Evolutionary conservation across 2,113 vertebrate genomes (phyloP).

Genomic region (Anthoscopus minutus): DNA sequence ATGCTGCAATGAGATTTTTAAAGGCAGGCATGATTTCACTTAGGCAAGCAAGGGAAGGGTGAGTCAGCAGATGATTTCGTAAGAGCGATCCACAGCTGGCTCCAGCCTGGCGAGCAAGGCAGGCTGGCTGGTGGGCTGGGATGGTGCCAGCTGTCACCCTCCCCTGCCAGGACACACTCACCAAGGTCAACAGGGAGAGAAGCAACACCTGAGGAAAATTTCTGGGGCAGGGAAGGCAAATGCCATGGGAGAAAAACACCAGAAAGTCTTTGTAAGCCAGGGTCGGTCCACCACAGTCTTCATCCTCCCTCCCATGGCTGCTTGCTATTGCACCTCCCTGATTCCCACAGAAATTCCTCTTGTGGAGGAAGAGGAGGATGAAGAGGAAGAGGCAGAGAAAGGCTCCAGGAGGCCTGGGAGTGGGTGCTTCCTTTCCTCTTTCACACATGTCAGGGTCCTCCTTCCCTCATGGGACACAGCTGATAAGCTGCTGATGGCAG

Average conservation of each 20-base stretch:
- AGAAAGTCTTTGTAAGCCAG: not conserved
- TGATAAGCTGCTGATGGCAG: not conserved
- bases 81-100: not conserved
- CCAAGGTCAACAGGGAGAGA: not conserved
- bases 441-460: fast-evolving
- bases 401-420: not conserved
- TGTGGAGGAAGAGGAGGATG: not conserved
- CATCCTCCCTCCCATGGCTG: not conserved
- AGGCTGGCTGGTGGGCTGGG: not conserved
- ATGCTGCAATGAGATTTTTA: not conserved
- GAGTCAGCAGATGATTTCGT: conserved; percentile 38
- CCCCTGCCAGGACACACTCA: not conserved
- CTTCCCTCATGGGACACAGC: not conserved
- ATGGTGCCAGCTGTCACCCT: not conserved
- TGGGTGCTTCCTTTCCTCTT: not conserved
- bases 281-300: not conserved
- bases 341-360: not conserved
- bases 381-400: not conserved
- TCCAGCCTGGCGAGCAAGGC: not conserved
- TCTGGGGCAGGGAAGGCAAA: not conserved
- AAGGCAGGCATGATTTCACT: conserved; percentile 27
- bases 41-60: conserved; percentile 6
- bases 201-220: not conserved
- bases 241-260: fast-evolving
- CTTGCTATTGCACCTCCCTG: not conserved